Evolutionary conservation across 2,797 vertebrate genomes (phyloP), one percentile per base, ranked within the genome.

Genomic region (Poecilia gillii): DNA sequence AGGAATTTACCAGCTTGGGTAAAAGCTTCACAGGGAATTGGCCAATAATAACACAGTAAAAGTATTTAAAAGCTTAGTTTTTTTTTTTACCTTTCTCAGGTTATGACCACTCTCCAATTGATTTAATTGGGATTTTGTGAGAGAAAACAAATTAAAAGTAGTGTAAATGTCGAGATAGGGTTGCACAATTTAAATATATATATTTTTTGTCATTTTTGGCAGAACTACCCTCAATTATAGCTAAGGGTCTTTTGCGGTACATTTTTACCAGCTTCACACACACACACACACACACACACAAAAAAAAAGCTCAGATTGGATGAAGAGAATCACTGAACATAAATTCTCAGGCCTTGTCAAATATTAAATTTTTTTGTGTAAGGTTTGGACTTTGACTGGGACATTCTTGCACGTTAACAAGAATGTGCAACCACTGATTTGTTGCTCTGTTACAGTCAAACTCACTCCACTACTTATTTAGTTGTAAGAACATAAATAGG

Each of bases 281-380:
- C 7, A 5, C 31, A 33, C 2, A 33, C 2, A 33, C 0, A n/a
- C n/a, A n/a, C n/a, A n/a, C n/a, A n/a, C n/a, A n/a, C n/a, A 6
- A 55, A 55, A 57, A 11, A 57, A n/a, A 11, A 57, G 55, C 12
- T 12, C 55, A 28, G 55, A 55, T 55, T 55, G 51, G 2, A n/a
- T n/a, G 8, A n/a, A 57, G 55, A 28, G 55, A n/a, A 5, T 57
- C n/a, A n/a, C 55, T 28, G n/a, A 57, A 14, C 55, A 9, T 57
- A 4, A 13, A 13, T 28, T 4, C 0, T 57, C 20, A 28, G 3
- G n/a, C 12, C 55, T 57, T 13, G 9, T 28, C n/a, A 57, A 4
- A 57, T 57, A 28, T 57, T 57, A 0, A 9, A 1, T 12, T 13
- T 57, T 57, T 28, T 57, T 14, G 11, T 57, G 11, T 13, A 28